Base-by-base conservation (phyloP, 2,888 invertebrate species). In the Serripes groenlandicus region DNA sequence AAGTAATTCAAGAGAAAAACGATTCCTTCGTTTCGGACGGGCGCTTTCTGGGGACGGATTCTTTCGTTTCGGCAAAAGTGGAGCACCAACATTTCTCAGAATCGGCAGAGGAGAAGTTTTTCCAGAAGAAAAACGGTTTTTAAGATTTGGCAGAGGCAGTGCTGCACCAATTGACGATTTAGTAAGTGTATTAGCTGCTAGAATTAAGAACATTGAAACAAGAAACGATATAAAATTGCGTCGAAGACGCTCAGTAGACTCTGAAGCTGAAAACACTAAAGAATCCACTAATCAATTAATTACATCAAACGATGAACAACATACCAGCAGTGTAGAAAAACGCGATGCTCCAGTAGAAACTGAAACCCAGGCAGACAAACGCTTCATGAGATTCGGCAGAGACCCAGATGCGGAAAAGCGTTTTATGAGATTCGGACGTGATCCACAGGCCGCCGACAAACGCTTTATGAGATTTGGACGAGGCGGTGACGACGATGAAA, bases 311-410 rank as follows among this genome's bases (percentile, higher is more conserved):
- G 30, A 69, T 7, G 76, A 75, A 21, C 60, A 78, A 32, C 78
- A 76, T 42, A 30, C 81, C 30, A 82, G 81, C 23, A 85, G 72
- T 52, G 71, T 89, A 18, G 88, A 89, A 69, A 87, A 89, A 60
- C 85, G 84, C 32, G 83, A 82, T 68, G 88, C 83, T 34, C 56
- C 80, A 9, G 42, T 72, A 2, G 58, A 56, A 52, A 56, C 70
- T 35, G 49, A 68, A 66, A 35, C 75, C 72, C 32, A 66, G 9
- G 66, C 66, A n/a, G 90, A 90, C 26, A 92, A 92, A 77, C 69
- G 92, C 3, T 92, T 91, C 73, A 91, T 92, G 91, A 78, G 92
- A 69, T 91, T 92, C 81, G 92, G 91, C 1, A 87, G 90, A 70
- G 74, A 83, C 28, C 68, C 66, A 35, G 75, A 81, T 18, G 90